A percentile compares a stretch with the other conserved stretches of the same genome.
phyloP scores from a whole-genome alignment of 2,113 vertebrate species.

The Miniopterus natalensis region DNA sequence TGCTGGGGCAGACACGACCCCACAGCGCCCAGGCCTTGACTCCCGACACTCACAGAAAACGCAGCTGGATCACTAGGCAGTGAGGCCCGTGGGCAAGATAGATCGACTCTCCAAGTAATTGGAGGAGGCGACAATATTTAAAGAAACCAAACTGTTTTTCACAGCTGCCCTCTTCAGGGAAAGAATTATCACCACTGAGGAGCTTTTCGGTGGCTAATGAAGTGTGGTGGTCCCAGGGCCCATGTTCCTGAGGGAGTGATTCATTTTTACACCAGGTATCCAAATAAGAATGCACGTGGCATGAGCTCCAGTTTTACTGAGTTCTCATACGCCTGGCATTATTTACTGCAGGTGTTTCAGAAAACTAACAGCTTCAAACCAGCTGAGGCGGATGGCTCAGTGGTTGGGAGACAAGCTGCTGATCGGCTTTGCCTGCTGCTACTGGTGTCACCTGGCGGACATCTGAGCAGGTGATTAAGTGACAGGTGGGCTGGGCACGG shows the following conservation, averaged over 20 bases:
- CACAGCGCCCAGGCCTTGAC: neutral
- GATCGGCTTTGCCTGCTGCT: slow-evolving; percentile 33
- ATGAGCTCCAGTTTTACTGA: slow-evolving; percentile 39
- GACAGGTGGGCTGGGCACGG: slow-evolving; percentile 25
- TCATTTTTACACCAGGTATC: slow-evolving; percentile 21
- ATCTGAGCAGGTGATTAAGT: slow-evolving; percentile 50
- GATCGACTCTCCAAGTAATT: neutral
- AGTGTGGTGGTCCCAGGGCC: neutral
- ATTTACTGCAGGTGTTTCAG: slow-evolving; percentile 42
- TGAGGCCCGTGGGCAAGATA: neutral
- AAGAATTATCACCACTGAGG: neutral
- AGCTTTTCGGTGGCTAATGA: slow-evolving; percentile 39
- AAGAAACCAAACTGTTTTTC: neutral
- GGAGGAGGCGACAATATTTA: neutral
- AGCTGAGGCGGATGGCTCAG: too few relatives aligned
- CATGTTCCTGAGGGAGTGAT: neutral
- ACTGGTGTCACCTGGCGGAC: slow-evolving; percentile 45
- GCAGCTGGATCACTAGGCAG: neutral
- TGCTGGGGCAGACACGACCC: neutral
- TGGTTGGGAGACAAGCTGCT: slow-evolving; percentile 26
- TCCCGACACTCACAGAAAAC: neutral
- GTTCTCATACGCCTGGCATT: slow-evolving; percentile 7
- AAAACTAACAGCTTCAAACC: neutral
- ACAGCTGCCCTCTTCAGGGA: neutral
- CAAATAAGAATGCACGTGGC: neutral